phyloP scores from a whole-genome alignment of 2,888 invertebrate species.

The Itoplectis maculator region DNA sequence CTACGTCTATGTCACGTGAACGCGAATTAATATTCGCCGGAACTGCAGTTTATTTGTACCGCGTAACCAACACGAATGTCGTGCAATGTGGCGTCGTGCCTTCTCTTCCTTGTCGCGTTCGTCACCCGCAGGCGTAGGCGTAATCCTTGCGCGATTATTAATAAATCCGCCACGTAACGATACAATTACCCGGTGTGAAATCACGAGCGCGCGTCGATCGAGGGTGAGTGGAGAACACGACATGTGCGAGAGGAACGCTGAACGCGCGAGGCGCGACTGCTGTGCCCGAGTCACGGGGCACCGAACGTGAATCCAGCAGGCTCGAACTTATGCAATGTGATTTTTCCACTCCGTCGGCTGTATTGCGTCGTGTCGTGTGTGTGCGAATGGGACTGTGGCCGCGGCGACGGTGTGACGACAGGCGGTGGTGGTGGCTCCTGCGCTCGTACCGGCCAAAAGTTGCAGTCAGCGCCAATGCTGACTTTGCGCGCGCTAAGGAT shows the following conservation, averaged over 20 bases:
- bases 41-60: no score
- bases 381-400: constrained; percentile 63
- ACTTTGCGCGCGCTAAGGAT: no score
- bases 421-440: no score
- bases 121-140: neutral
- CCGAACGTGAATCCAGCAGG: constrained; percentile 76
- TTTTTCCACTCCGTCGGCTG: constrained; percentile 65
- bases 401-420: no score
- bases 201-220: neutral
- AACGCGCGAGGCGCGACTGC: neutral
- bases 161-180: constrained; percentile 6
- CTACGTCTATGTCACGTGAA: no score
- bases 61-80: no score
- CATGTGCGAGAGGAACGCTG: neutral
- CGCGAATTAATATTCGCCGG: no score
- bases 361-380: constrained; percentile 24
- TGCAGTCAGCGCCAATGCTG: no score
- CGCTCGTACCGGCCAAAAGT: no score
- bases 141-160: neutral
- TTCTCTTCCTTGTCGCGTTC: no score
- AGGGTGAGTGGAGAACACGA: neutral
- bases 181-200: neutral
- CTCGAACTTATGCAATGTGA: constrained; percentile 75
- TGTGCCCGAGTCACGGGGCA: constrained; percentile 77
- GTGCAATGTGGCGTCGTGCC: no score